Percentiles rank a stretch among this genome's conserved stretches.
These are phyloP conservation scores for Lordiphosa clarofinis DNA, from an alignment of 1,140 invertebrate genomes.

Conservation along the genomic window DNA sequence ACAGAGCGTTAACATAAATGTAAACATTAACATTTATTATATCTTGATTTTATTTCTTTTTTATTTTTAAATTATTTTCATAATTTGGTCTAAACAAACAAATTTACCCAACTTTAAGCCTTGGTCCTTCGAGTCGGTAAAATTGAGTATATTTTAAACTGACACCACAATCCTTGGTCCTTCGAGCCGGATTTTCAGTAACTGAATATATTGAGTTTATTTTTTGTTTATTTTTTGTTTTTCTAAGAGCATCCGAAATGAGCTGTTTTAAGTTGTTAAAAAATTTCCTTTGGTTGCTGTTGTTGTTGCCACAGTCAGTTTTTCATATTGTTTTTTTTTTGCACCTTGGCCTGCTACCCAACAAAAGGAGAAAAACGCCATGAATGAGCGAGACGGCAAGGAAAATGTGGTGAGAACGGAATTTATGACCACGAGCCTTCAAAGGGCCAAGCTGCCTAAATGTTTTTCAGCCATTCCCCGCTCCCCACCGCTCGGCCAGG, in stretches of 20 bases:
- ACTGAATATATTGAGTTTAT: too few relatives aligned
- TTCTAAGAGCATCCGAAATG: conserved; percentile 36
- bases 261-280: neutral
- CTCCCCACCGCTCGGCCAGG: neutral
- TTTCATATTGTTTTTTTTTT: conserved; percentile 24
- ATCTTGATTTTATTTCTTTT: too few relatives aligned
- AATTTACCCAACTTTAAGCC: too few relatives aligned
- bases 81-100: too few relatives aligned
- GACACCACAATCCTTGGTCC: too few relatives aligned
- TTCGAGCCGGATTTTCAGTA: too few relatives aligned
- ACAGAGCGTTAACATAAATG: too few relatives aligned
- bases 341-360: conserved; percentile 51
- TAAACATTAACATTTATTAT: too few relatives aligned
- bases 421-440: conserved; percentile 77
- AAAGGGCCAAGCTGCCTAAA: conserved; percentile 71
- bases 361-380: conserved; percentile 31
- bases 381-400: conserved; percentile 4
- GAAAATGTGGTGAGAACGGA: conserved; percentile 77
- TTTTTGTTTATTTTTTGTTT: too few relatives aligned
- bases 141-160: too few relatives aligned
- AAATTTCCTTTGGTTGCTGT: conserved; percentile 11
- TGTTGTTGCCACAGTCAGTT: conserved; percentile 36
- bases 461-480: conserved; percentile 41
- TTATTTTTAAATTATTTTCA: too few relatives aligned
- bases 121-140: too few relatives aligned